These are phyloP conservation scores for Scaptomyza polygonia DNA, from an alignment of 2,888 invertebrate species.

Conservation along the genomic window DNA sequence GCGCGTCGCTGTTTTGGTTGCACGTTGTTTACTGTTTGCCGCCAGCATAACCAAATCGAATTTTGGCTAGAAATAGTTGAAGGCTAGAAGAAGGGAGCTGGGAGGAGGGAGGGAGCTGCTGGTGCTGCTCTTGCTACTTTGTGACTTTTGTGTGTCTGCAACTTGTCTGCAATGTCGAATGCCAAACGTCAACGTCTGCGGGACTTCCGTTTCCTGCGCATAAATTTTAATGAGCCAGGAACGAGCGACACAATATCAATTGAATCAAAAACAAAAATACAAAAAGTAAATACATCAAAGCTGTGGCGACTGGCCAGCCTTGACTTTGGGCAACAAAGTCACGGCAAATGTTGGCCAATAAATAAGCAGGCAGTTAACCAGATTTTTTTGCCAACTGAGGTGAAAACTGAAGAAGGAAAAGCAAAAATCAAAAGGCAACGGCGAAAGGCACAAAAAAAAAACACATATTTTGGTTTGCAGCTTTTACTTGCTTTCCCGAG, in stretches of 20 bases:
- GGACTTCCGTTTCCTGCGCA: constrained; percentile 77
- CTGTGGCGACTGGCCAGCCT: constrained; percentile 57
- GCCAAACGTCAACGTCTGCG: constrained; percentile 53
- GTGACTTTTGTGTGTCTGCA: constrained; percentile 49
- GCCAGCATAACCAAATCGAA: constrained; percentile 52
- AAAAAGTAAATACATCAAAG: constrained; percentile 10
- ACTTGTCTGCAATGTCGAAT: constrained; percentile 27
- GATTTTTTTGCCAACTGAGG: constrained; percentile 18
- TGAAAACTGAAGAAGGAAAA: constrained; percentile 56
- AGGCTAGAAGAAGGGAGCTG: constrained; percentile 12
- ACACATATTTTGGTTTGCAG: constrained; percentile 37
- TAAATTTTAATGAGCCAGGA: constrained; percentile 70
- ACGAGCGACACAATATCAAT: constrained; percentile 46
- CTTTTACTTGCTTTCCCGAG: constrained; percentile 68
- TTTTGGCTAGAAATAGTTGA: constrained; percentile 39
- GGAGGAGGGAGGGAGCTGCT: constrained; percentile 3
- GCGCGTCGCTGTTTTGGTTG: constrained; percentile 1
- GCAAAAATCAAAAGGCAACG: constrained; percentile 20
- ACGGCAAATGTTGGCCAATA: constrained; percentile 29
- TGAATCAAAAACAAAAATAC: constrained; percentile 20
- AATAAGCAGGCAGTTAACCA: constrained; percentile 10
- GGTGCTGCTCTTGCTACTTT: constrained; percentile 10
- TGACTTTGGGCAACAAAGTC: constrained; percentile 68
- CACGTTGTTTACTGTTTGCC: constrained; percentile 32
- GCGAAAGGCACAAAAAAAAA: constrained; percentile 29